These are phyloP conservation scores for Entelurus aequoreus DNA, from an alignment of 2,113 vertebrate genomes.

Conservation along the genomic window DNA sequence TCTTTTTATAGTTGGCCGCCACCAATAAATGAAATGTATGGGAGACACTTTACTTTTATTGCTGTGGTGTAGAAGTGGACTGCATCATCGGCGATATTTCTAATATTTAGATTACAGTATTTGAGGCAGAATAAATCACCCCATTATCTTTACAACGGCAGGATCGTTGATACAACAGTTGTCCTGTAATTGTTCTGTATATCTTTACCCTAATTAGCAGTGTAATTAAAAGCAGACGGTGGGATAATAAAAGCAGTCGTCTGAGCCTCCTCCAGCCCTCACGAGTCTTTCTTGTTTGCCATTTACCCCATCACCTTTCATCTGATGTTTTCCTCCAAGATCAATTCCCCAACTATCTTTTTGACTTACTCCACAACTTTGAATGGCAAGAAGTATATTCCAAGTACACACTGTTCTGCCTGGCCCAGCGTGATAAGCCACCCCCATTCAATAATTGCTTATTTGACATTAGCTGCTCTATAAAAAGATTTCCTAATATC, in stretches of 20 bases:
- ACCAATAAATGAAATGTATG: no score
- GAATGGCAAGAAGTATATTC: constrained; percentile 31
- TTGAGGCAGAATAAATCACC: background rate
- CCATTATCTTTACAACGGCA: background rate
- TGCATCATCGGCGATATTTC: no score
- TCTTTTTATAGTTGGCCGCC: no score
- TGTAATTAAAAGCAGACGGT: constrained; percentile 51
- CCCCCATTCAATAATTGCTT: constrained; percentile 63
- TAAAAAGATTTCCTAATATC: constrained; percentile 59
- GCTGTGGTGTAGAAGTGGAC: no score
- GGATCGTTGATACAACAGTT: background rate
- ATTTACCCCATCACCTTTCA: constrained; percentile 35
- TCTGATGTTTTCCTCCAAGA: constrained; percentile 11
- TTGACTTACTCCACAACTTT: constrained; percentile 56
- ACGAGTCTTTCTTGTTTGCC: constrained; percentile 34
- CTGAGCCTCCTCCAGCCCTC: constrained; percentile 22
- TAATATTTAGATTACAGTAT: background rate
- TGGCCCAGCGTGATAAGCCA: constrained; percentile 60
- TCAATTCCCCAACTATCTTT: constrained; percentile 35
- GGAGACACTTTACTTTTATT: no score
- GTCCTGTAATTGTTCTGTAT: constrained; percentile 24
- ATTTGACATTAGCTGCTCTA: constrained; percentile 63
- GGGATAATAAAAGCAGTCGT: constrained; percentile 49
- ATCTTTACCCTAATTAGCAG: constrained; percentile 49
- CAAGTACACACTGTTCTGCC: constrained; percentile 42